phyloP scores from a whole-genome alignment of 2,888 invertebrate genomes.

The Lamellibrachia columna region DNA sequence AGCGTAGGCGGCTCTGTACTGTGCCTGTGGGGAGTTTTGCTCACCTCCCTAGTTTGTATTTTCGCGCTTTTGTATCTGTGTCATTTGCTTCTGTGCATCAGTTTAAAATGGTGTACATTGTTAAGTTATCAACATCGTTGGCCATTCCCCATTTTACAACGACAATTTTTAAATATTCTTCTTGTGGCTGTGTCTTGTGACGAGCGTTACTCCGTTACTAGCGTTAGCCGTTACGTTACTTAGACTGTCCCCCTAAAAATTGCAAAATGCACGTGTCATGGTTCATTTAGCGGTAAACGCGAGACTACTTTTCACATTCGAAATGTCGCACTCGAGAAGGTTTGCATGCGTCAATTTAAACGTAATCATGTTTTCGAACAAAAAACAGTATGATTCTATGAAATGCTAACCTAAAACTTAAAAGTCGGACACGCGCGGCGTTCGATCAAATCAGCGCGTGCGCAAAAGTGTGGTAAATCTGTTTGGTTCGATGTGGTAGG shows the following conservation, averaged over 20 bases:
- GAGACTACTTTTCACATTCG: constrained; percentile 6
- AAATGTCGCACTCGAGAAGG: neutral
- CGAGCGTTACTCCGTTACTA: neutral
- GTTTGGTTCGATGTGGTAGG: no score
- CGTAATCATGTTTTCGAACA: neutral
- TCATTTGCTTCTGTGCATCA: neutral
- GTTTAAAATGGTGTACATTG: neutral
- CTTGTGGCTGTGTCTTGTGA: neutral
- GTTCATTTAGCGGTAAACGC: neutral
- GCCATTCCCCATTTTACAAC: neutral
- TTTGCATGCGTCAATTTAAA: neutral
- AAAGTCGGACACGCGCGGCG: neutral
- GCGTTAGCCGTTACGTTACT: no score
- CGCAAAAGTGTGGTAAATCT: no score
- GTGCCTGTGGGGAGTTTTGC: neutral
- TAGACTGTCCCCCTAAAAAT: neutral
- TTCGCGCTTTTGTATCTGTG: neutral
- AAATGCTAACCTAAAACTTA: neutral
- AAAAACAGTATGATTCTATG: neutral
- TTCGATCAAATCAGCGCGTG: neutral
- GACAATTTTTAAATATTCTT: neutral
- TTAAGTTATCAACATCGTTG: neutral
- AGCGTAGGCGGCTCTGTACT: neutral
- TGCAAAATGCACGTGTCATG: neutral
- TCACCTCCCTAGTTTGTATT: neutral